Percentiles rank a stretch among this genome's conserved stretches.
Conservation (phyloP, 2,888 invertebrate species). For the Pseudococcus viburni region DNA sequence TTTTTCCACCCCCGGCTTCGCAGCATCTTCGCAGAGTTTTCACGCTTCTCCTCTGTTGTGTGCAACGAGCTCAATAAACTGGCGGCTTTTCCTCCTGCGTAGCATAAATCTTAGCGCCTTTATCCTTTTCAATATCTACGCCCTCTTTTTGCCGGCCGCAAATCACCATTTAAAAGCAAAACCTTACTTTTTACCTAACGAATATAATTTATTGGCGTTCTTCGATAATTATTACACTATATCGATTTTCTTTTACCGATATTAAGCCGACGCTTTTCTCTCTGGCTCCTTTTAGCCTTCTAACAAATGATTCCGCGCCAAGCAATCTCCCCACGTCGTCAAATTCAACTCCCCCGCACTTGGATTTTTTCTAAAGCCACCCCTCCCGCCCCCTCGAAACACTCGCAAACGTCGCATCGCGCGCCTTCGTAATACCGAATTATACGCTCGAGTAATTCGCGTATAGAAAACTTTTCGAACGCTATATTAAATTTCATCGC, state of each 20-base stretch:
- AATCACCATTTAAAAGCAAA: slow-evolving; percentile 56
- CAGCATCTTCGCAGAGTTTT: neutral
- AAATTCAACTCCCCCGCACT: neutral
- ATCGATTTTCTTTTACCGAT: slow-evolving; percentile 35
- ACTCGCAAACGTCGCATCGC: neutral
- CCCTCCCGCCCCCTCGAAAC: neutral
- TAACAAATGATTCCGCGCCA: slow-evolving; percentile 15
- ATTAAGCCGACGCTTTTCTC: neutral
- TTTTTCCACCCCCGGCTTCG: neutral
- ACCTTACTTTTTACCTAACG: slow-evolving; percentile 49
- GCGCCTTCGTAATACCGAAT: slow-evolving; percentile 7
- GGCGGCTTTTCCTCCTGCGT: slow-evolving; percentile 41
- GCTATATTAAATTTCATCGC: neutral
- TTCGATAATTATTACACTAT: slow-evolving; percentile 48
- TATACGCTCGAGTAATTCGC: slow-evolving; percentile 9
- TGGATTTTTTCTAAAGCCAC: no score
- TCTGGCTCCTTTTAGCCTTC: neutral
- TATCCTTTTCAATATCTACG: slow-evolving; percentile 57
- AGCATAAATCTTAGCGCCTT: slow-evolving; percentile 53
- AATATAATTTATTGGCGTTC: slow-evolving; percentile 35
- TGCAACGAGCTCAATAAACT: slow-evolving; percentile 17
- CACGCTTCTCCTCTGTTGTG: neutral
- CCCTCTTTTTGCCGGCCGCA: slow-evolving; percentile 56
- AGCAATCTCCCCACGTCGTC: neutral
- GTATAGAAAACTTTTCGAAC: neutral